Evolutionary conservation across 2,113 vertebrate genomes (phyloP).

Genomic region (Vanacampus margaritifer): DNA sequence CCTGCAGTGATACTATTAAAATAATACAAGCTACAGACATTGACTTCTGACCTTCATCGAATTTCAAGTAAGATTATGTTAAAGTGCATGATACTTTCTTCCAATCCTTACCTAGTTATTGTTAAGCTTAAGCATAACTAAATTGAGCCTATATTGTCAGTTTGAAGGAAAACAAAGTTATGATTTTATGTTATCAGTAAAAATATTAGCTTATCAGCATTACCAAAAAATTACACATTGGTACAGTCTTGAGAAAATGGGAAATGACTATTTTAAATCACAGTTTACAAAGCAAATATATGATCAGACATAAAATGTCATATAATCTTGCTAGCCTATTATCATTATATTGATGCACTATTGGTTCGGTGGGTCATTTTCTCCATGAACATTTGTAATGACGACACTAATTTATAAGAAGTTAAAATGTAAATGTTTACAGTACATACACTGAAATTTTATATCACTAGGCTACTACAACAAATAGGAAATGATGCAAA

Average conservation of each 20-base stretch:
- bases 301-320: background rate
- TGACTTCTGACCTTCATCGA: constrained; percentile 38
- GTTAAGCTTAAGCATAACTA: no score
- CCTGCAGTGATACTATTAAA: constrained; percentile 20
- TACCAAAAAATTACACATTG: no score
- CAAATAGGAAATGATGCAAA: background rate
- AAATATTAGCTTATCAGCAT: no score
- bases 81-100: background rate
- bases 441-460: background rate
- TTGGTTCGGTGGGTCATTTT: background rate
- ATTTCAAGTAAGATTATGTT: background rate
- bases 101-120: no score
- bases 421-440: background rate
- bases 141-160: no score
- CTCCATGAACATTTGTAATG: background rate
- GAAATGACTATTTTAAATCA: no score
- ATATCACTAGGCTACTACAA: background rate
- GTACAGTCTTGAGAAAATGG: no score
- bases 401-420: background rate
- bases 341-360: no score
- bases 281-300: background rate
- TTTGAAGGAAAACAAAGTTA: no score
- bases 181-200: no score
- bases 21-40: constrained; percentile 18
- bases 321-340: no score